phyloP scores from a whole-genome alignment of 2,113 vertebrate genomes.

The Hassar affinis region DNA sequence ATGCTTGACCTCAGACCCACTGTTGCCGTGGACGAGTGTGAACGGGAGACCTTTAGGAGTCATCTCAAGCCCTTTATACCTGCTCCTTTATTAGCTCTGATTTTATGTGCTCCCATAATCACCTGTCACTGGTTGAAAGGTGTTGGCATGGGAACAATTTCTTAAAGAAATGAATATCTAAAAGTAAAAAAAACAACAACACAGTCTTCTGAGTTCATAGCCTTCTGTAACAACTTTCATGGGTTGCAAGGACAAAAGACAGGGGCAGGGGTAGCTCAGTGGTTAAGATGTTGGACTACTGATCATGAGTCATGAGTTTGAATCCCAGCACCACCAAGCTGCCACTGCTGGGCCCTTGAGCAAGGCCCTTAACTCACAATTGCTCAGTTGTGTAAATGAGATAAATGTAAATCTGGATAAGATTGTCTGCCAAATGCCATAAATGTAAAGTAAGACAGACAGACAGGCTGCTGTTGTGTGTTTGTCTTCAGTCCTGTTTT shows the following conservation, averaged over 20 bases:
- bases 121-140: neutral
- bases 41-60: slow-evolving; percentile 17
- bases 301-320: too few species aligned
- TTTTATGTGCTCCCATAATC: neutral
- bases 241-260: neutral
- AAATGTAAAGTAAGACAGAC: too few species aligned
- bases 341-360: too few species aligned
- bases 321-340: too few species aligned
- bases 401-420: too few species aligned
- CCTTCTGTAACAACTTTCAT: neutral
- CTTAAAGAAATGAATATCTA: neutral
- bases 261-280: too few species aligned
- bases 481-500: neutral
- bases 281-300: too few species aligned
- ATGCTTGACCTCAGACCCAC: slow-evolving; percentile 4
- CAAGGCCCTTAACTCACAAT: too few species aligned
- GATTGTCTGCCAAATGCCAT: too few species aligned
- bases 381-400: too few species aligned
- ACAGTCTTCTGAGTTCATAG: neutral
- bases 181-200: neutral
- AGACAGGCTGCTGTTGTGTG: neutral
- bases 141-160: neutral
- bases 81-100: neutral
- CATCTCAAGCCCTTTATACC: neutral
- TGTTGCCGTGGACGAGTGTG: neutral